These are phyloP conservation scores for Battus philenor DNA, from an alignment of 1,140 invertebrate genomes.

Conservation along the genomic window DNA sequence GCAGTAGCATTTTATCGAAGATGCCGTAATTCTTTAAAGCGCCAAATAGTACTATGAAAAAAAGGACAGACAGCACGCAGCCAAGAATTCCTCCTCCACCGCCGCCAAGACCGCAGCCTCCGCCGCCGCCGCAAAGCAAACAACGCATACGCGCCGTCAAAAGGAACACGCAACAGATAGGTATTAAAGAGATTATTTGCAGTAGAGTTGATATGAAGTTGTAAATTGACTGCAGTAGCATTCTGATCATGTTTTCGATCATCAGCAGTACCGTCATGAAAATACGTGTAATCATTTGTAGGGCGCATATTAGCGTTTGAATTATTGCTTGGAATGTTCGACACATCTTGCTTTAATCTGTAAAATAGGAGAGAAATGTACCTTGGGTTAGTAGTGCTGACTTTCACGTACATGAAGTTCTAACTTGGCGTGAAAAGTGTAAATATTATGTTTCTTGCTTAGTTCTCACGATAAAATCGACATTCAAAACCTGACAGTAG, in stretches of 20 bases:
- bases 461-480: too few relatives aligned
- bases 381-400: too few relatives aligned
- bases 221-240: constrained; percentile 56
- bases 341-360: constrained; percentile 48
- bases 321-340: constrained; percentile 45
- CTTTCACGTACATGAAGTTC: too few relatives aligned
- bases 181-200: constrained; percentile 56
- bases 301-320: constrained; percentile 45
- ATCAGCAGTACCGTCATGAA: constrained; percentile 60
- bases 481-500: too few relatives aligned
- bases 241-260: constrained; percentile 56
- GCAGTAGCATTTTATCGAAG: not conserved
- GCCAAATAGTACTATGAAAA: not conserved
- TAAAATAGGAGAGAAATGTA: too few relatives aligned
- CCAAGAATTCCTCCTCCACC: not conserved
- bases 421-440: too few relatives aligned
- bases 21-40: too few relatives aligned
- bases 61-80: not conserved
- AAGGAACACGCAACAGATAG: constrained; percentile 54
- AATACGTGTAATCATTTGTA: constrained; percentile 57
- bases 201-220: constrained; percentile 61
- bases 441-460: too few relatives aligned
- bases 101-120: constrained; percentile 34
- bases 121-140: constrained; percentile 54
- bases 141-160: constrained; percentile 50